Evolutionary conservation across 2,797 vertebrate genomes (phyloP).

Genomic region (Adelosebastes latens): DNA sequence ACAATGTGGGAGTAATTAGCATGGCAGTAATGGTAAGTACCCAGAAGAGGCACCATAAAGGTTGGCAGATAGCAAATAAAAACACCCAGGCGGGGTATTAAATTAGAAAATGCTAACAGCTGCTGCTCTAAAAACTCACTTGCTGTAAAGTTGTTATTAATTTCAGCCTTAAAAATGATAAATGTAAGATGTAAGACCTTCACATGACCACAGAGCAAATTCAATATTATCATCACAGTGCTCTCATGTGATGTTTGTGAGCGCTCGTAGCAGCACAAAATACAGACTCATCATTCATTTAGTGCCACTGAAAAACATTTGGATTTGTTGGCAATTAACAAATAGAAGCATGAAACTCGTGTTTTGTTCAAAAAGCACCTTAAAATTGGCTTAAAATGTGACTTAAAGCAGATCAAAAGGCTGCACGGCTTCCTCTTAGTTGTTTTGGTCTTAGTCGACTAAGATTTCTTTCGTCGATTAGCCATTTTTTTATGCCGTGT

Average conservation of each 20-base stretch:
- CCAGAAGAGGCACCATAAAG: neutral
- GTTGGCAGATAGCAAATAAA: neutral
- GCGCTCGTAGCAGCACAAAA: neutral
- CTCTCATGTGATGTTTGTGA: neutral
- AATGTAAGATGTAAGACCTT: neutral
- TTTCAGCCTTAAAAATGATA: neutral
- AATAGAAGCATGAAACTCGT: neutral
- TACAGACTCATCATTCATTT: neutral
- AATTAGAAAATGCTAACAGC: neutral
- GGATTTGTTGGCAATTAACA: neutral
- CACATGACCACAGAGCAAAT: neutral
- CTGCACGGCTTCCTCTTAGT: neutral
- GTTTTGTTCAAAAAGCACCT: neutral
- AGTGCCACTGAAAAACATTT: neutral
- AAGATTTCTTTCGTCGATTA: too few species aligned
- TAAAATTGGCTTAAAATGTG: neutral
- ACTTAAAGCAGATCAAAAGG: neutral
- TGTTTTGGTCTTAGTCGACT: too few species aligned
- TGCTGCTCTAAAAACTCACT: neutral
- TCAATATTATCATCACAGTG: neutral
- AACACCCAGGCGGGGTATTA: neutral
- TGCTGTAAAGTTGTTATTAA: neutral
- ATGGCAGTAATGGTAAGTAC: slow-evolving; percentile 9
- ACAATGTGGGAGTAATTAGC: slow-evolving; percentile 43
- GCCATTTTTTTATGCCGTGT: accelerated